Evolutionary conservation across 2,797 vertebrate genomes (phyloP).

Genomic region (Erpetoichthys calabaricus): DNA sequence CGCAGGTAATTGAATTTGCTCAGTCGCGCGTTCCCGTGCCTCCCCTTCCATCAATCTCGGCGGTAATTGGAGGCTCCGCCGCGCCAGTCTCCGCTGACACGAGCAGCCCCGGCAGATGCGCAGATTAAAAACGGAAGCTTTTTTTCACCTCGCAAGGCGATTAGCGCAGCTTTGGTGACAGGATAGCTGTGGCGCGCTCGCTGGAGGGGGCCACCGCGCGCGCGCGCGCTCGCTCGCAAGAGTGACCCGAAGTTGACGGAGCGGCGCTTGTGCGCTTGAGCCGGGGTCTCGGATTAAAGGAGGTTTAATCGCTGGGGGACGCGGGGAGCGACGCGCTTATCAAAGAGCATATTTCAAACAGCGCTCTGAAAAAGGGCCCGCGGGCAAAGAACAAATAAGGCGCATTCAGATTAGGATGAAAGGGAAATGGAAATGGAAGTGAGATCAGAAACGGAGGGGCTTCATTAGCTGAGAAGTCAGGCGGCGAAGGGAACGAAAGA

Average conservation of each 20-base stretch:
- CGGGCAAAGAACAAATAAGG: constrained; percentile 64
- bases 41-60: neutral
- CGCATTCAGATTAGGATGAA: constrained; percentile 69
- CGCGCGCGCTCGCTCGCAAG: neutral
- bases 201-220: neutral
- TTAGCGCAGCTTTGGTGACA: neutral
- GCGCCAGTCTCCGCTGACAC: neutral
- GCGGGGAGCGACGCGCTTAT: constrained; percentile 64
- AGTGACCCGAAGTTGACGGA: constrained; percentile 25
- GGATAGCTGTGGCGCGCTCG: neutral
- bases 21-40: no score
- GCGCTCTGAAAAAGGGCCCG: constrained; percentile 60
- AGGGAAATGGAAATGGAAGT: constrained; percentile 60
- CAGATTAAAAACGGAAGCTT: neutral
- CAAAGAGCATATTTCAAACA: constrained; percentile 75
- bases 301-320: constrained; percentile 63
- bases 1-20: no score
- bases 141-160: constrained; percentile 2
- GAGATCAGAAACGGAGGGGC: constrained; percentile 57
- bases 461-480: constrained; percentile 39
- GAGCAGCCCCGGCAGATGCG: neutral
- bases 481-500: no score
- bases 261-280: neutral
- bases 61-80: neutral
- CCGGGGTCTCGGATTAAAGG: constrained; percentile 48